Evolutionary conservation across 2,888 invertebrate species (phyloP).

Genomic region (Rutpela maculata): DNA sequence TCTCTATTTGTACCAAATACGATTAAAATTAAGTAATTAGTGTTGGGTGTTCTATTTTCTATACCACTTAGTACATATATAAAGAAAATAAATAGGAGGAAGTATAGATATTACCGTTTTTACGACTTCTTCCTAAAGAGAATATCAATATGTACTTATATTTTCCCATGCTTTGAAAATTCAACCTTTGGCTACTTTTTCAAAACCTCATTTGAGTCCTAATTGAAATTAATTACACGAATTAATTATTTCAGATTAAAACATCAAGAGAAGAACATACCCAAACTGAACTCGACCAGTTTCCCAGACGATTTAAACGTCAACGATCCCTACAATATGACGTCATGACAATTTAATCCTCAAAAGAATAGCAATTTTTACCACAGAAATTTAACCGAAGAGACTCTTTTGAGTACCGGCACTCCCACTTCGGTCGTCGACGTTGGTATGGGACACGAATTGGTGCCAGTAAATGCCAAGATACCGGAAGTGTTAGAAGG

Average conservation of each 20-base stretch:
- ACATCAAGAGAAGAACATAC: conserved; percentile 77
- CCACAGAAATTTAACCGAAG: conserved; percentile 78
- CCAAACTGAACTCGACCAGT: conserved; percentile 71
- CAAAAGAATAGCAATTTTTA: conserved; percentile 73
- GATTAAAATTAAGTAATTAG: too few relatives aligned
- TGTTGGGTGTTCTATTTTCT: too few relatives aligned
- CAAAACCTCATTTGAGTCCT: too few relatives aligned
- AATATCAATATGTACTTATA: too few relatives aligned
- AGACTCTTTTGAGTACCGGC: conserved; percentile 76
- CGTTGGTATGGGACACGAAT: conserved; percentile 66
- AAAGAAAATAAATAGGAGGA: too few relatives aligned
- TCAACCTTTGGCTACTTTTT: too few relatives aligned
- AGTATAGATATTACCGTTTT: too few relatives aligned
- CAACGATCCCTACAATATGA: conserved; percentile 81
- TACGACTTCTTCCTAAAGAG: too few relatives aligned
- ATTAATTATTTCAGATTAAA: conserved; percentile 70
- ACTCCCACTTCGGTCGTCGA: conserved; percentile 75
- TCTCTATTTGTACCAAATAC: too few relatives aligned
- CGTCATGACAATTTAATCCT: conserved; percentile 84
- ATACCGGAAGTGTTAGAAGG: conserved; percentile 72
- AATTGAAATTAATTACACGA: too few relatives aligned
- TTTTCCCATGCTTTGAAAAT: too few relatives aligned
- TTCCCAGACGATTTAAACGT: conserved; percentile 80
- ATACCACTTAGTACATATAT: too few relatives aligned
- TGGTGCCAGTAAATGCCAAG: conserved; percentile 66